A percentile compares a stretch with the other conserved stretches of the same genome.
These are phyloP conservation scores for Phoebastria nigripes DNA, from an alignment of 2,797 vertebrate species.

Conservation along the genomic window DNA sequence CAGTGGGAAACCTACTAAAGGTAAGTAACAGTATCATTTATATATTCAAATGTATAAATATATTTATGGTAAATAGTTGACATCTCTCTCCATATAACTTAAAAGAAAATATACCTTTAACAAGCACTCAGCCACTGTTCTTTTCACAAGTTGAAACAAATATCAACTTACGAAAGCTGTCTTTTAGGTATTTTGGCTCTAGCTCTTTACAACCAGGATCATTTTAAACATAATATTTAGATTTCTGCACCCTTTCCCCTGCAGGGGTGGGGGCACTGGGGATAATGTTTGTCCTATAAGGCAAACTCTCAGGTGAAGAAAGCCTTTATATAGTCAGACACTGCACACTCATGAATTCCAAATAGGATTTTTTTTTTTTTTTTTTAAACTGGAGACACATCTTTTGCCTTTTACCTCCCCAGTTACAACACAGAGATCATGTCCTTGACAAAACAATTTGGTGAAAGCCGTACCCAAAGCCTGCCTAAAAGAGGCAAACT, in stretches of 20 bases:
- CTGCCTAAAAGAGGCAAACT: background rate
- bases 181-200: conserved; percentile 44
- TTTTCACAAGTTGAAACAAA: conserved; percentile 51
- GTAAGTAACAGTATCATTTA: conserved; percentile 77
- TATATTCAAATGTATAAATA: conserved; percentile 79
- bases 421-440: background rate
- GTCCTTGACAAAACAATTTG: background rate
- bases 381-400: background rate
- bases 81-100: conserved; percentile 62
- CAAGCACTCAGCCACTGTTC: conserved; percentile 40
- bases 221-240: conserved; percentile 54
- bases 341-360: conserved; percentile 8
- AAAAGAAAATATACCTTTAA: conserved; percentile 70
- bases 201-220: conserved; percentile 34
- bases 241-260: conserved; percentile 43
- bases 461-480: background rate
- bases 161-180: conserved; percentile 35
- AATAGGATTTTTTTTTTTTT: background rate
- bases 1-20: conserved; percentile 77
- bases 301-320: conserved; percentile 38
- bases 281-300: conserved; percentile 45
- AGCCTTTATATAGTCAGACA: conserved; percentile 7
- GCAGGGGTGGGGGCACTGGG: background rate
- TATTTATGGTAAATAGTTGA: conserved; percentile 73
- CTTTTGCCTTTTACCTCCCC: background rate